phyloP scores from a whole-genome alignment of 2,888 invertebrate genomes.

The Glaucopsyche alexis region DNA sequence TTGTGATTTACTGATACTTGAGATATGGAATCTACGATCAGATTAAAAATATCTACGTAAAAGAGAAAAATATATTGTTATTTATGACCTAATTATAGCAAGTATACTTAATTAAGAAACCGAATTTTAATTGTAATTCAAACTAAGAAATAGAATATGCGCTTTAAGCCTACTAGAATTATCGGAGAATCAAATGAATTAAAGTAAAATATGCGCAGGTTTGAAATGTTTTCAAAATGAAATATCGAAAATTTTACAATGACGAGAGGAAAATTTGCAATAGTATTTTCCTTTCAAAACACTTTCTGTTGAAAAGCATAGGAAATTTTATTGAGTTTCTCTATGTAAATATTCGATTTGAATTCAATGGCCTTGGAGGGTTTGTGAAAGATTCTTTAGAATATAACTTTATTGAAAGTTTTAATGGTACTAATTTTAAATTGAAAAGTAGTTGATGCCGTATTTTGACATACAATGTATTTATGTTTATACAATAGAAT shows the following conservation, averaged over 20 bases:
- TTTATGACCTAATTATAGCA: too few species aligned
- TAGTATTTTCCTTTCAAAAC: constrained; percentile 20
- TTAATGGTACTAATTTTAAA: neutral
- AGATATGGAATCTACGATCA: constrained; percentile 35
- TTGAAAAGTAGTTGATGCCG: too few species aligned
- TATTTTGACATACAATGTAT: too few species aligned
- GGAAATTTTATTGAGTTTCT: constrained; percentile 49
- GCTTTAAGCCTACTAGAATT: too few species aligned
- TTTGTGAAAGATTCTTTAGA: neutral
- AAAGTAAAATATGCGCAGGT: too few species aligned
- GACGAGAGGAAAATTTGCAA: constrained; percentile 1
- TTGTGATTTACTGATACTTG: constrained; percentile 41
- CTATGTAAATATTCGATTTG: constrained; percentile 48
- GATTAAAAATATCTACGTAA: constrained; percentile 32
- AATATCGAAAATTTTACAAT: constrained; percentile 9
- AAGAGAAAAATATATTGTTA: neutral
- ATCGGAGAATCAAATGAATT: too few species aligned
- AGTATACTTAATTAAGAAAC: neutral
- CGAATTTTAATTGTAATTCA: too few species aligned
- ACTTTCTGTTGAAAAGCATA: constrained; percentile 29
- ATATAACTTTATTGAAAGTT: neutral
- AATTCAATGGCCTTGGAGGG: neutral
- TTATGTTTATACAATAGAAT: too few species aligned
- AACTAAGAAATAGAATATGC: too few species aligned
- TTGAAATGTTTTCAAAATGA: neutral